Base-by-base conservation (phyloP, 1,140 invertebrate genomes). In the Phortica variegata region DNA sequence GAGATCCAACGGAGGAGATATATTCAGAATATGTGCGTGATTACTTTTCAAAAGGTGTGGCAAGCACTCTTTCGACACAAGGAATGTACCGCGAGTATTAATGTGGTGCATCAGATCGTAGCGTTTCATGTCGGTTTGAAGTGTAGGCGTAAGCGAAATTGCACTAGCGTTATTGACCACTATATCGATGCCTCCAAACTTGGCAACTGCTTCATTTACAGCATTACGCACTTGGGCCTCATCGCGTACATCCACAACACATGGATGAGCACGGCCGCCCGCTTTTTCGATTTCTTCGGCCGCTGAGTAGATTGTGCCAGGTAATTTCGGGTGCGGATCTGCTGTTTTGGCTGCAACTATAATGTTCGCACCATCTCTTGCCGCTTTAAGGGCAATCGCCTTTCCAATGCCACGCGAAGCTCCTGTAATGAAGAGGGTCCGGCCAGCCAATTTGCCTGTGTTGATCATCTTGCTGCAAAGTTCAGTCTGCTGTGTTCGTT, bases 361-460 rank as follows among this genome's bases (percentile, higher is more conserved):
- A 63, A 98, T 82, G 79, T 97, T 97, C 0, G 94, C 95, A 43
- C 93, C 93, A 87, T 99, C 96, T 73, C 84, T 85, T 0, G 93
- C 92, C 2, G 87, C 88, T 80, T 95, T 97, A 23, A 98, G 69
- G 8, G 95, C 97, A 59, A 99, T 98, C 31, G 87, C 90, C 78
- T 97, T 96, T 4, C 97, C 97, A 71, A 99, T 99, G 36, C 97
- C 97, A 57, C 97, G 82, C 50, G 93, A 97, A 12, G 93, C 96
- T 19, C 97, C 97, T 16, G 95, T 96, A 48, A 99, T 94, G 63
- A 98, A 96, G 20, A 97, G 75, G 4, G 95, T 98, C 37, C 85
- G 85, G 10, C 94, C 95, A 49, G 90, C 88, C 57, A 98, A 82
- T 83, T 94, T 95, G 45, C 91, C 70, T 1, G 70, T 41, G 26